Evolutionary conservation across 1,140 invertebrate species (phyloP), one percentile per base, ranked within the genome.

Genomic region (Phymorhynchus buccinoides): DNA sequence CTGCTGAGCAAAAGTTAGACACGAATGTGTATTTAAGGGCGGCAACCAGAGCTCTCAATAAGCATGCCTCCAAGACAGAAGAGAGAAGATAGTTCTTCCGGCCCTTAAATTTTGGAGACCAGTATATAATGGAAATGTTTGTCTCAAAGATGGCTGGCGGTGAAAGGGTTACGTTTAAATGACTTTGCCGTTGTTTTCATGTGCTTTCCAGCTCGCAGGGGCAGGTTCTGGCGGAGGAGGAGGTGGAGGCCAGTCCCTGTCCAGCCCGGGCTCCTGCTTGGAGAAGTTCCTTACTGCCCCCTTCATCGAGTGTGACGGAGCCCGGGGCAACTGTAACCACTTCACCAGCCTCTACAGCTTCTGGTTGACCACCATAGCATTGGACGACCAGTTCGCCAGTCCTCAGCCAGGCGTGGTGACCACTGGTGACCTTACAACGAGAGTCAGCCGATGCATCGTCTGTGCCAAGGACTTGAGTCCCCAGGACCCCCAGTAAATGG

Each of bases 261-360:
- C 97, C 83, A 98, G 97, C 91, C 96, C 98, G 56, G 98, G 98
- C 66, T 98, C 97, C 14, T 99, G 98, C 93, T 94, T 99, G 84
- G 97, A 99, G 95, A 97, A 99, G 93, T 99, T 99, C 96, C 95
- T 98, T 79, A 96, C 98, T 62, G 97, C 97, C 68, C 98, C 98
- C 83, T 99, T 98, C 94, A 98, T 98, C 88, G 98, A 99, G 93
- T 99, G 98, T 92, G 98, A 97, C 92, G 97, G 97, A 73, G 96
- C 95, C 86, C 96, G 96, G 92, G 99, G 97, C 87, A 96, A 96
- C 66, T 99, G 98, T 93, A 97, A 99, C 91, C 99, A 98, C 93
- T 99, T 98, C 93, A 96, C 98, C 77, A 99, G 99, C 91, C 97
- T 98, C 94, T 96, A 98, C 91, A 98, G 97, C 93, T 99, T 99